These are phyloP conservation scores for Macrostomum lignano DNA, from an alignment of 1,140 invertebrate species.

Conservation along the genomic window DNA sequence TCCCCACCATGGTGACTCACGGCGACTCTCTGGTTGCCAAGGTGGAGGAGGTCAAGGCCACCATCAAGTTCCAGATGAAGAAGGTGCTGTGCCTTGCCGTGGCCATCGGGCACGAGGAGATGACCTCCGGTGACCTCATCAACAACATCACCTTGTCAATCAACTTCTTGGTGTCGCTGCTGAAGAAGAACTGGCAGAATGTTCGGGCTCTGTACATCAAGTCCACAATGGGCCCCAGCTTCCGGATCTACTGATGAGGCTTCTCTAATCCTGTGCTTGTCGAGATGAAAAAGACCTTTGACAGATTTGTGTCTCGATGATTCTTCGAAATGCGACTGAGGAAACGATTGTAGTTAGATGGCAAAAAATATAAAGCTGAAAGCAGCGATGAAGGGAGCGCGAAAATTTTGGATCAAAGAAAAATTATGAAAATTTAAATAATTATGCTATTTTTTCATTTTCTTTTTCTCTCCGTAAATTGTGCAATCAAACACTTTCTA, in stretches of 20 bases:
- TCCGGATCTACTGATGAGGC: slow-evolving; percentile 91
- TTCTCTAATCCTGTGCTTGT: too few species aligned
- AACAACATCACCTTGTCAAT: slow-evolving; percentile 82
- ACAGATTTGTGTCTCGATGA: too few species aligned
- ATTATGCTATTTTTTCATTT: too few species aligned
- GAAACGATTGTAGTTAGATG: too few species aligned
- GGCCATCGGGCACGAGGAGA: slow-evolving; percentile 83
- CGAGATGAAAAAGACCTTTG: too few species aligned
- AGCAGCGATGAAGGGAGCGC: too few species aligned
- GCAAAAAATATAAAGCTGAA: too few species aligned
- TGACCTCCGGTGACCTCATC: slow-evolving; percentile 72
- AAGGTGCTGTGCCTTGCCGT: slow-evolving; percentile 66
- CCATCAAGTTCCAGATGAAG: slow-evolving; percentile 99
- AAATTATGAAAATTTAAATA: too few species aligned
- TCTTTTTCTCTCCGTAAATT: too few species aligned
- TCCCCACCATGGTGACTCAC: slow-evolving; percentile 82
- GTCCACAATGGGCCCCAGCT: slow-evolving; percentile 81
- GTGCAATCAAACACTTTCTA: too few species aligned
- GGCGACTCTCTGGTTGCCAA: slow-evolving; percentile 77
- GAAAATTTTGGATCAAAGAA: too few species aligned
- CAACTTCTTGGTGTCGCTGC: slow-evolving; percentile 88
- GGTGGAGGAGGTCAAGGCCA: slow-evolving; percentile 88
- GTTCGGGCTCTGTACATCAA: slow-evolving; percentile 92
- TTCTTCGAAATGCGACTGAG: too few species aligned
- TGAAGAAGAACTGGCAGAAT: slow-evolving; percentile 99